Evolutionary conservation across 2,888 invertebrate genomes (phyloP), one percentile per base, ranked within the genome.

Genomic region (Seira sanloemensis): DNA sequence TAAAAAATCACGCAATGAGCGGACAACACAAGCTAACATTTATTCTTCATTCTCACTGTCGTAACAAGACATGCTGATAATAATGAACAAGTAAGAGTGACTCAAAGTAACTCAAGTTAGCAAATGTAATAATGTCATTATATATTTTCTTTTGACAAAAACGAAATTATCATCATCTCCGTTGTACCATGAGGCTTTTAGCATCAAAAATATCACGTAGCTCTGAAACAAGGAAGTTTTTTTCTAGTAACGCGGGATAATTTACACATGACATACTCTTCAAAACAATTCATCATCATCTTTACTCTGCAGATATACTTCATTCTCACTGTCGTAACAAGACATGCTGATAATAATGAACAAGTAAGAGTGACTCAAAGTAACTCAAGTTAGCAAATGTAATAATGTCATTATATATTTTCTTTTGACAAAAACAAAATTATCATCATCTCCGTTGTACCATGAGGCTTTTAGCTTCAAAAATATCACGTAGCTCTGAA

Each of bases 251-350:
- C 37, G 46, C 27, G 18, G 46, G 7, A 71, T 46, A 46, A 46
- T 46, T 46, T 19, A 71, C 19, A 71, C 37, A 71, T 18, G 21
- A 46, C 21, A 37, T 71, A 46, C 46, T 23, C 46, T 46, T 58
- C 58, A 9, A 58, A 58, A 58, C 71, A 71, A 71, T 71, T 71
- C 71, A 71, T 71, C 71, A 71, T 71, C 69, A 69, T 69, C 9
- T 54, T 19, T 54, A 18, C 19, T 54, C 58, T 54, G 2, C 58
- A 4, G 2, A 4, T 54, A 9, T n/a, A 54, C 19, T 19, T 18
- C 19, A 19, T 54, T 54, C 18, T 54, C 58, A 54, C 58, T 54
- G 2, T 54, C n/a, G 19, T 54, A 18, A 54, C 12, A n/a, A 2
- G n/a, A 9, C 58, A 4, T 18, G 2, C n/a, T 54, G 18, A 9